phyloP scores from a whole-genome alignment of 2,797 vertebrate genomes.

The Sebastiscus tertius region DNA sequence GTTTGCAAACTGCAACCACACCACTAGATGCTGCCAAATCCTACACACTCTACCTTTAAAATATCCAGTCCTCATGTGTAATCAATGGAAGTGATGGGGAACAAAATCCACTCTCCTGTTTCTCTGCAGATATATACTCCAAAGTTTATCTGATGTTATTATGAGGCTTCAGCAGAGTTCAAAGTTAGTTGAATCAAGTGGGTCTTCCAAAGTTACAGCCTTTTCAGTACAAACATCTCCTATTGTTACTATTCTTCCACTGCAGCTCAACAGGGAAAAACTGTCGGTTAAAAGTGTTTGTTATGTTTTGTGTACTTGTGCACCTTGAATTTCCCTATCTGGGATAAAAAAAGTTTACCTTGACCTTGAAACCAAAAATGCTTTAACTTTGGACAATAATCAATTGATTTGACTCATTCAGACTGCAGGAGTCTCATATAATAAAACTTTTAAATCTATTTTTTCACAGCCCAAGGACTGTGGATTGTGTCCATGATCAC shows the following conservation, averaged over 20 bases:
- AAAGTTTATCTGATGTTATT: background rate
- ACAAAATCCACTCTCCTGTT: background rate
- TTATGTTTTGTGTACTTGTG: no score
- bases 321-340: no score
- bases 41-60: no score
- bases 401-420: background rate
- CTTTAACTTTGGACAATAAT: background rate
- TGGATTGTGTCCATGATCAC: background rate
- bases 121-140: background rate
- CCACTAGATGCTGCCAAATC: no score
- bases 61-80: background rate
- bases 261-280: background rate
- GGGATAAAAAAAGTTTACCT: no score
- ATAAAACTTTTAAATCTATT: background rate
- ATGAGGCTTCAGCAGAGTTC: background rate
- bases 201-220: background rate
- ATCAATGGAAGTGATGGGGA: background rate
- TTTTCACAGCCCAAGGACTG: background rate
- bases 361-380: background rate
- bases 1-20: no score
- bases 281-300: background rate
- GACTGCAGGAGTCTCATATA: background rate
- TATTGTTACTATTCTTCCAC: background rate
- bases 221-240: background rate
- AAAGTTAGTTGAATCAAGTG: background rate